These are phyloP conservation scores for Rattus rattus DNA, from an alignment of 2,113 vertebrate genomes.

Conservation along the genomic window DNA sequence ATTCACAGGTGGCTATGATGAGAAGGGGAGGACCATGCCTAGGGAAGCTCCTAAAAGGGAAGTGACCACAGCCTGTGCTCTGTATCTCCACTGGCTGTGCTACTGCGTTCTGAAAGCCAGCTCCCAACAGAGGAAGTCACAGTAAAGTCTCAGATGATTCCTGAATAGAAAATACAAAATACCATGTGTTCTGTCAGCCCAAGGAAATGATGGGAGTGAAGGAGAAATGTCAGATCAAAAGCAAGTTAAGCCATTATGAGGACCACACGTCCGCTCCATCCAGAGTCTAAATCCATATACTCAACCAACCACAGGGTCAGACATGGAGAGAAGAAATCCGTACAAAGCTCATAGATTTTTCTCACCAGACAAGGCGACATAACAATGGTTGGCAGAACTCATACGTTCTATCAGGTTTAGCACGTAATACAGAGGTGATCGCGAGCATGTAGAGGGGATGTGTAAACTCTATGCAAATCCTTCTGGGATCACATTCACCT, in stretches of 20 bases:
- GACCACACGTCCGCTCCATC: fast-evolving
- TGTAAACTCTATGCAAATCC: not conserved
- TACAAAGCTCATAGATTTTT: not conserved
- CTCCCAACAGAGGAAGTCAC: not conserved
- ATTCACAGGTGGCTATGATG: not conserved
- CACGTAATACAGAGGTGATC: not conserved
- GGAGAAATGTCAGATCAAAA: not conserved
- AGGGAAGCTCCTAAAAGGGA: not conserved
- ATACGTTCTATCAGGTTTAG: no score
- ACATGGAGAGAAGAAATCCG: not conserved
- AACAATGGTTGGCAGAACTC: not conserved
- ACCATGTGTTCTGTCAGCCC: not conserved
- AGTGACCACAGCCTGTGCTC: not conserved
- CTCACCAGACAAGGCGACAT: not conserved
- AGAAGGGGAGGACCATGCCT: no score
- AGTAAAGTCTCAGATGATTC: not conserved
- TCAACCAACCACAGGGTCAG: not conserved
- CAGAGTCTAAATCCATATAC: no score
- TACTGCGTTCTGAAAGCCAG: not conserved
- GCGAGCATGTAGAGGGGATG: no score
- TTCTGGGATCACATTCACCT: not conserved
- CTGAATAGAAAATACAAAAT: not conserved
- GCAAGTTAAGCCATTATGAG: not conserved
- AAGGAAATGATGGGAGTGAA: not conserved
- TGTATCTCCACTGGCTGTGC: not conserved